Conservation (phyloP, 2,797 vertebrate species). For the Platyrinchus mystaceus region DNA sequence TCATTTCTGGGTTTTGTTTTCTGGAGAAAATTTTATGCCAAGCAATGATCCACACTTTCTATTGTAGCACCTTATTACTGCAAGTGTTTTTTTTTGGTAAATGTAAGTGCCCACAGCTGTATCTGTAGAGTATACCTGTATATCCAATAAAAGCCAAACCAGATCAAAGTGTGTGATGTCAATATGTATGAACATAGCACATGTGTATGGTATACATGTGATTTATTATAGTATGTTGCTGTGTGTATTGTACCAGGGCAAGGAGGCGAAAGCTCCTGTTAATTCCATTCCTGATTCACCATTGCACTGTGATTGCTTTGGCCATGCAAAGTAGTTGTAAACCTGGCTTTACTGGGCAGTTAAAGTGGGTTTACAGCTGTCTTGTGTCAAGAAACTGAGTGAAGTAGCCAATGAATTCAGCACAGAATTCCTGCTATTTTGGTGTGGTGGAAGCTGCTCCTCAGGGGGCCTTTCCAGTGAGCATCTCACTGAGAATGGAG, state of each 20-base stretch:
- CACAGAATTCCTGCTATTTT: neutral
- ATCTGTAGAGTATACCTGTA: neutral
- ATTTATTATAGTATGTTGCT: neutral
- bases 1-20: neutral
- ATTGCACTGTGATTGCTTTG: neutral
- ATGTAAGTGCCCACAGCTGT: neutral
- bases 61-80: neutral
- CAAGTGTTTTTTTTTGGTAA: rapidly evolving
- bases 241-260: neutral
- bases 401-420: neutral
- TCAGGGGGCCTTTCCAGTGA: neutral
- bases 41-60: neutral
- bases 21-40: neutral
- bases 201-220: neutral
- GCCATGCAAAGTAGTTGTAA: neutral
- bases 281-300: neutral
- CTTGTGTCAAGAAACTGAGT: neutral
- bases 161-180: neutral
- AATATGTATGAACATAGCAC: neutral
- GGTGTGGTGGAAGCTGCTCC: neutral
- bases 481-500: neutral
- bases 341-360: neutral
- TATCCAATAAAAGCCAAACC: neutral
- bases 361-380: conserved; percentile 20
- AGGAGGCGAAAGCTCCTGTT: neutral